These are phyloP conservation scores for Trilocha varians DNA, from an alignment of 2,888 invertebrate genomes.

Conservation along the genomic window DNA sequence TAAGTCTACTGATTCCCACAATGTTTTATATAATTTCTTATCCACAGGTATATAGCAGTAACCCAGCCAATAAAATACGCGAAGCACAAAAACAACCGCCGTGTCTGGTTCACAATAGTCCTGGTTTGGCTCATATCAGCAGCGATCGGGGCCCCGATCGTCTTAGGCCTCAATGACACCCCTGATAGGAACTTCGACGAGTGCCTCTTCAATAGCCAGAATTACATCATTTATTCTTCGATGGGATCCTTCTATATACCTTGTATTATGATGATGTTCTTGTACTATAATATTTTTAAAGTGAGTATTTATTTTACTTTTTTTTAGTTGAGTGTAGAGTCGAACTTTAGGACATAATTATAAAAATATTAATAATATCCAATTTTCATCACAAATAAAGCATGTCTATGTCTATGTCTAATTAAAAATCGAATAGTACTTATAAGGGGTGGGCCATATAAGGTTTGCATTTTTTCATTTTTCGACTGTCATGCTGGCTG, in stretches of 20 bases:
- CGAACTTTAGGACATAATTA: too few relatives aligned
- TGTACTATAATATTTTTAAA: slow-evolving; percentile 98
- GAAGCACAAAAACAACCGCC: slow-evolving; percentile 95
- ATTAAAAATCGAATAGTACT: too few relatives aligned
- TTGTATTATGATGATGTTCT: slow-evolving; percentile 97
- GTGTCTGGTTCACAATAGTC: slow-evolving; percentile 95
- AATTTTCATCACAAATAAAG: too few relatives aligned
- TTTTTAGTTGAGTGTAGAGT: too few relatives aligned
- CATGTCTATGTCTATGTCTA: too few relatives aligned
- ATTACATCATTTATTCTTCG: slow-evolving; percentile 98
- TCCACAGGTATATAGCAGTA: slow-evolving; percentile 96
- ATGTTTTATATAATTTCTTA: too few relatives aligned
- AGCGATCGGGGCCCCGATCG: slow-evolving; percentile 96
- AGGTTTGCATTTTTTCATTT: too few relatives aligned
- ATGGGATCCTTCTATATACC: slow-evolving; percentile 99
- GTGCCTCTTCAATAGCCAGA: slow-evolving; percentile 97
- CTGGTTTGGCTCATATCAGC: slow-evolving; percentile 94
- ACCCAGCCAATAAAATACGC: slow-evolving; percentile 99
- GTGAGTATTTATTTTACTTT: too few relatives aligned
- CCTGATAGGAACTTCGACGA: slow-evolving; percentile 86
- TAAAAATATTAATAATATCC: too few relatives aligned
- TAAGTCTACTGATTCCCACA: too few relatives aligned
- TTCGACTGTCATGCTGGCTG: too few relatives aligned
- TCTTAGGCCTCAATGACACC: slow-evolving; percentile 95
- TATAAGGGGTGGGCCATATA: too few relatives aligned